Evolutionary conservation across 2,888 invertebrate species (phyloP).

Genomic region (Teleiodes luculella): DNA sequence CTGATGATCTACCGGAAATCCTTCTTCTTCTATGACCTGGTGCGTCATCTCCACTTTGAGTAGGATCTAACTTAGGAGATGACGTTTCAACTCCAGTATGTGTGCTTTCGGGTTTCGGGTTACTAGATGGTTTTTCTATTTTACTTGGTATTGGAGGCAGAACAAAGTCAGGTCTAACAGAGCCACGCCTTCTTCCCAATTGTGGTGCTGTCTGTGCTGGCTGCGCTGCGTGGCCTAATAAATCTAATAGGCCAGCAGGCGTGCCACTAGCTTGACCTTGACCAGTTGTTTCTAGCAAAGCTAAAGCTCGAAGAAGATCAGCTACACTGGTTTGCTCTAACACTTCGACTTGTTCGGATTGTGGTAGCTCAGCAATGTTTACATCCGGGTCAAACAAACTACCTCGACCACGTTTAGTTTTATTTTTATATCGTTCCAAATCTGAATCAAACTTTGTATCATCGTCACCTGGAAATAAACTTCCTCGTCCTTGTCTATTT

Average conservation of each 20-base stretch:
- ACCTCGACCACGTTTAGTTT: conserved; percentile 59
- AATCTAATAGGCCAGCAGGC: conserved; percentile 46
- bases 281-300: conserved; percentile 78
- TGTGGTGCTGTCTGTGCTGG: conserved; percentile 25
- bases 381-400: conserved; percentile 70
- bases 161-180: conserved; percentile 55
- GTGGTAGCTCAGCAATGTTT: conserved; percentile 56
- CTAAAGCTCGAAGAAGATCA: conserved; percentile 87
- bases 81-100: conserved; percentile 21
- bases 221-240: conserved; percentile 29
- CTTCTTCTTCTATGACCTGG: conserved; percentile 52
- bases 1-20: conserved; percentile 63
- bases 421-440: conserved; percentile 60
- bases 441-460: conserved; percentile 49
- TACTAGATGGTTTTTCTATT: conserved; percentile 30
- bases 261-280: conserved; percentile 30
- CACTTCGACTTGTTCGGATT: conserved; percentile 78
- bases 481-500: conserved; percentile 50
- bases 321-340: conserved; percentile 90
- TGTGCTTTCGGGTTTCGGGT: conserved; percentile 33
- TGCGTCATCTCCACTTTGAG: conserved; percentile 22
- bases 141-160: conserved; percentile 44
- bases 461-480: conserved; percentile 47
- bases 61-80: background rate
- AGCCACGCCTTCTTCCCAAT: conserved; percentile 50